A percentile compares a stretch with the other conserved stretches of the same genome.
phyloP scores from a whole-genome alignment of 1,140 invertebrate species.

The Whitmania pigra region DNA sequence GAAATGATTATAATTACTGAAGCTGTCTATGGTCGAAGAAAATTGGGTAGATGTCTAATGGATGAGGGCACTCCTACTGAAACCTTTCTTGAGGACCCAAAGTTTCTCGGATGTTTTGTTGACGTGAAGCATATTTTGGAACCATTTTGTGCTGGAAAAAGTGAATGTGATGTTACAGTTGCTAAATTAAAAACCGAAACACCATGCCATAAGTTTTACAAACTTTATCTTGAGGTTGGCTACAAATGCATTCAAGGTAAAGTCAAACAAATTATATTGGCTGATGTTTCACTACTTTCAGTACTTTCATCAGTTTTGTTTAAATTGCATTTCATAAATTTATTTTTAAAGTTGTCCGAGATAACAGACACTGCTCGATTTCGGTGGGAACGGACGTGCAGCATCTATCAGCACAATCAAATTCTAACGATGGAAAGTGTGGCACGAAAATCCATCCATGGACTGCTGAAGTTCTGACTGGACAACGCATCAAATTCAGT shows the following conservation, averaged over 20 bases:
- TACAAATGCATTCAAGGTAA: slow-evolving; percentile 7
- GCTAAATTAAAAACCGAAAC: background rate
- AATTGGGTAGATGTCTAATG: slow-evolving; percentile 13
- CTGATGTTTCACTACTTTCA: too few relatives aligned
- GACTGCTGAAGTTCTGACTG: too few relatives aligned
- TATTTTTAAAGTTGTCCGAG: too few relatives aligned
- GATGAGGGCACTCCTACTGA: background rate
- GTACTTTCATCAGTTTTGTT: too few relatives aligned
- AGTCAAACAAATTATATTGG: too few relatives aligned
- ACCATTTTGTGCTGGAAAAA: slow-evolving; percentile 17
- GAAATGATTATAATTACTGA: background rate
- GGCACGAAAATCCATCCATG: too few relatives aligned
- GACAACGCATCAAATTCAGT: too few relatives aligned
- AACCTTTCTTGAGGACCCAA: background rate
- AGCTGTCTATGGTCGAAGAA: slow-evolving; percentile 5
- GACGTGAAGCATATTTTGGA: slow-evolving; percentile 20
- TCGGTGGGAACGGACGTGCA: too few relatives aligned
- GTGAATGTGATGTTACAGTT: slow-evolving; percentile 11
- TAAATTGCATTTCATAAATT: too few relatives aligned
- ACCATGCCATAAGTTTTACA: background rate
- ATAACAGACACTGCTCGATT: too few relatives aligned
- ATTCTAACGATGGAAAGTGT: too few relatives aligned
- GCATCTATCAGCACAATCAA: too few relatives aligned
- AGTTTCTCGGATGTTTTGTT: slow-evolving; percentile 19
- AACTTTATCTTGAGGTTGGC: background rate